Evolutionary conservation across 2,888 invertebrate genomes (phyloP).

Genomic region (Heliconius cydno): DNA sequence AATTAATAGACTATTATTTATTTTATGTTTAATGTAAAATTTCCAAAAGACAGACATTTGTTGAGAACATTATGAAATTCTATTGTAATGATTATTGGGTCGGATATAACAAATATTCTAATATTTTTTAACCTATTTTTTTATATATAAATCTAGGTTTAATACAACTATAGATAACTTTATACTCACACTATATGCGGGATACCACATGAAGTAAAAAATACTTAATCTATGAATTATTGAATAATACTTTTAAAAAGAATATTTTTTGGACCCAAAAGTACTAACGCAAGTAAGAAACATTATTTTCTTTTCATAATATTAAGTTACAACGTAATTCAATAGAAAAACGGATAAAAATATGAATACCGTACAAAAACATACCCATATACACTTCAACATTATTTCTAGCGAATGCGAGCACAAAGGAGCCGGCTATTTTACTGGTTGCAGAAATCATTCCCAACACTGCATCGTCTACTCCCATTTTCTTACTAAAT

Average conservation of each 20-base stretch:
- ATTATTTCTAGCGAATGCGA: slow-evolving; percentile 72
- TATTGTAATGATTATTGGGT: background rate
- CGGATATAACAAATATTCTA: background rate
- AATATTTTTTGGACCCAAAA: too few relatives aligned
- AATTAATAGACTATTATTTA: slow-evolving; percentile 45
- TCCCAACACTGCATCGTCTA: slow-evolving; percentile 72
- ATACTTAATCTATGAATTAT: too few relatives aligned
- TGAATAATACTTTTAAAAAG: too few relatives aligned
- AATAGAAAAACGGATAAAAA: background rate
- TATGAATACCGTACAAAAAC: slow-evolving; percentile 30
- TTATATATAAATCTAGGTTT: too few relatives aligned
- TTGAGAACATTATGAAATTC: background rate
- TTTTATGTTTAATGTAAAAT: background rate
- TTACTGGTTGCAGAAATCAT: slow-evolving; percentile 73
- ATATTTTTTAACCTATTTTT: too few relatives aligned
- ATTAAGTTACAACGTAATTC: too few relatives aligned
- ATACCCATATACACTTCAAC: slow-evolving; percentile 70
- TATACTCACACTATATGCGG: too few relatives aligned
- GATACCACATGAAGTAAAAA: too few relatives aligned
- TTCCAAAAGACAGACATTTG: background rate
- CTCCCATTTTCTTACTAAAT: slow-evolving; percentile 69
- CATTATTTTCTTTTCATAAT: too few relatives aligned
- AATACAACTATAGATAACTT: too few relatives aligned
- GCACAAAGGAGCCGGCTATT: slow-evolving; percentile 61
- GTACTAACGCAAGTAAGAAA: too few relatives aligned